These are phyloP conservation scores for Mycogona germanica DNA, from an alignment of 2,888 invertebrate species.

Conservation along the genomic window DNA sequence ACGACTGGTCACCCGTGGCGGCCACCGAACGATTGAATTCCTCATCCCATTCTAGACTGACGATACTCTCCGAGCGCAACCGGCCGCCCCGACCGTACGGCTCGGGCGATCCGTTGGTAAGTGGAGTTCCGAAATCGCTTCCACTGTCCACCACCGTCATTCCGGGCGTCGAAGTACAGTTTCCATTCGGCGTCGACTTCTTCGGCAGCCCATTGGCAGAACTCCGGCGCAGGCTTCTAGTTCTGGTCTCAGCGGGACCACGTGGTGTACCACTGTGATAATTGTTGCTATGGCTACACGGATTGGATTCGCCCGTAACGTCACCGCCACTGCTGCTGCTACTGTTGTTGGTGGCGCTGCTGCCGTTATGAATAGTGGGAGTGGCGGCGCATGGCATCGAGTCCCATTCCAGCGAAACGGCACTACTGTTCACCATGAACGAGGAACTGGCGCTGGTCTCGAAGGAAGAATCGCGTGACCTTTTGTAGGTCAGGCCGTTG, in stretches of 20 bases:
- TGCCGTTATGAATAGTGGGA: background rate
- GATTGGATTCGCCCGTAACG: too few species aligned
- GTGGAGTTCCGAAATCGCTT: slow-evolving; percentile 19
- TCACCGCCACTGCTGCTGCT: background rate
- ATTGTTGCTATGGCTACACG: too few species aligned
- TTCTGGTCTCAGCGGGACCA: background rate
- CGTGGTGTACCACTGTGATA: background rate
- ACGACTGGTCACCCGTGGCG: background rate
- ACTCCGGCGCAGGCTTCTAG: background rate
- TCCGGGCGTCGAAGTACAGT: background rate
- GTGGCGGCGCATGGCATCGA: slow-evolving; percentile 20
- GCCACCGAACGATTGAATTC: slow-evolving; percentile 12
- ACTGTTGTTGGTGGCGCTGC: background rate
- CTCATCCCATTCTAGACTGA: slow-evolving; percentile 20
- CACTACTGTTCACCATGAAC: background rate
- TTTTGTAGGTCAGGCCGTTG: background rate
- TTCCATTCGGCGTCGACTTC: background rate
- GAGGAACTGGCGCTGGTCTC: background rate
- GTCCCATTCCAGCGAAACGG: slow-evolving; percentile 25
- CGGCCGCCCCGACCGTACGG: background rate
- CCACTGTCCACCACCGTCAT: slow-evolving; percentile 17
- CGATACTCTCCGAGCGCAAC: background rate
- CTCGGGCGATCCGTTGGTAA: slow-evolving; percentile 19
- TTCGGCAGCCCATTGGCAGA: background rate
- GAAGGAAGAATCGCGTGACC: too few species aligned